Conservation (phyloP, 2,888 invertebrate species). For the Eubasilissa splendida region DNA sequence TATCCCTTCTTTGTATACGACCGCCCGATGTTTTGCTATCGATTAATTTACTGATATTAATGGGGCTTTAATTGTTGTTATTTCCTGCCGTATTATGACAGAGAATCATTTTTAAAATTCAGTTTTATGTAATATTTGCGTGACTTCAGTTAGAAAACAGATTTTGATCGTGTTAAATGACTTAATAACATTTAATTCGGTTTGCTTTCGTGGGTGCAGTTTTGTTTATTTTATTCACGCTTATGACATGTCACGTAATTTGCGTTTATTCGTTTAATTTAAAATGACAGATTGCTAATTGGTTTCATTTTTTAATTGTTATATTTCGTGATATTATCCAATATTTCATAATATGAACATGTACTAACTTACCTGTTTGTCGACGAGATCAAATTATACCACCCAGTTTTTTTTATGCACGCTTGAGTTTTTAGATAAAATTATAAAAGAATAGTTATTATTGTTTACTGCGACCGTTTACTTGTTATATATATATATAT, state of each 20-base stretch:
- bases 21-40: slow-evolving; percentile 36
- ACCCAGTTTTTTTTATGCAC: too few species aligned
- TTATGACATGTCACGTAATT: neutral
- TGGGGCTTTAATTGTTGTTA: slow-evolving; percentile 24
- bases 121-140: neutral
- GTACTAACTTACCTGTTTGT: too few species aligned
- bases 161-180: neutral
- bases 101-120: neutral
- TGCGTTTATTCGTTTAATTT: neutral
- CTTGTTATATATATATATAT: neutral
- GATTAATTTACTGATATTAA: slow-evolving; percentile 38
- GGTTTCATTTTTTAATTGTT: neutral
- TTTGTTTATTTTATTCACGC: slow-evolving; percentile 13
- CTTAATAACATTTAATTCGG: neutral
- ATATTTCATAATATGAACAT: neutral
- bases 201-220: slow-evolving; percentile 31
- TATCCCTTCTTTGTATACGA: slow-evolving; percentile 14
- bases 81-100: slow-evolving; percentile 12
- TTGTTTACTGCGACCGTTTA: neutral
- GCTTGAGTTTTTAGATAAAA: too few species aligned
- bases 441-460: too few species aligned
- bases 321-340: neutral
- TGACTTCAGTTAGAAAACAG: neutral
- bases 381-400: too few species aligned
- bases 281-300: too few species aligned